These are phyloP conservation scores for Drosophila nikananu DNA, from an alignment of 1,140 invertebrate species.

Conservation along the genomic window DNA sequence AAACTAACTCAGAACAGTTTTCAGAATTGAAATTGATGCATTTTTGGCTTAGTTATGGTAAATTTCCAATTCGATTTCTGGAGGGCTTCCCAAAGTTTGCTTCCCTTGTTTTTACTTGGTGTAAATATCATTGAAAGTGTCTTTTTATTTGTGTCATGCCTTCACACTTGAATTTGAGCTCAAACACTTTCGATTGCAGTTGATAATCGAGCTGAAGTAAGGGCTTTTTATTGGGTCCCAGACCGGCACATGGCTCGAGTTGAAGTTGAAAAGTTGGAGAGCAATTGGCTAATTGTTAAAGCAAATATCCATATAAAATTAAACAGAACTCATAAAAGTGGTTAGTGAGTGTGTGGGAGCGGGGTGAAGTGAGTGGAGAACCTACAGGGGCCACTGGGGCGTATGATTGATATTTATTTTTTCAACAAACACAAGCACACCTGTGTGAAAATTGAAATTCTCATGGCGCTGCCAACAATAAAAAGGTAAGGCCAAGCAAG, in stretches of 20 bases:
- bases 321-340: conserved; percentile 44
- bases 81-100: neutral
- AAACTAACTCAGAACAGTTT: neutral
- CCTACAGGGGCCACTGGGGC: conserved; percentile 57
- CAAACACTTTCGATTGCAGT: conserved; percentile 1
- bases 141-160: neutral
- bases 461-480: conserved; percentile 70
- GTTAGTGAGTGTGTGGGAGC: conserved; percentile 4
- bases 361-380: conserved; percentile 11
- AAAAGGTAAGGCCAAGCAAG: conserved; percentile 42
- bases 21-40: neutral
- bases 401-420: conserved; percentile 84
- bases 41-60: neutral
- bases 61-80: neutral
- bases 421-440: conserved; percentile 77
- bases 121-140: neutral
- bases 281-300: conserved; percentile 57
- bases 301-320: conserved; percentile 64
- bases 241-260: neutral
- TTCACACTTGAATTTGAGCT: neutral
- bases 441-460: conserved; percentile 81
- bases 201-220: conserved; percentile 5
- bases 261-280: conserved; percentile 20
- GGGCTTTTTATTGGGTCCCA: neutral
- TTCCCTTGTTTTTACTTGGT: neutral